Percentiles rank a stretch among this genome's conserved stretches.
Evolutionary conservation across 2,113 vertebrate genomes (phyloP).

Genomic region (Spermophilus dauricus): DNA sequence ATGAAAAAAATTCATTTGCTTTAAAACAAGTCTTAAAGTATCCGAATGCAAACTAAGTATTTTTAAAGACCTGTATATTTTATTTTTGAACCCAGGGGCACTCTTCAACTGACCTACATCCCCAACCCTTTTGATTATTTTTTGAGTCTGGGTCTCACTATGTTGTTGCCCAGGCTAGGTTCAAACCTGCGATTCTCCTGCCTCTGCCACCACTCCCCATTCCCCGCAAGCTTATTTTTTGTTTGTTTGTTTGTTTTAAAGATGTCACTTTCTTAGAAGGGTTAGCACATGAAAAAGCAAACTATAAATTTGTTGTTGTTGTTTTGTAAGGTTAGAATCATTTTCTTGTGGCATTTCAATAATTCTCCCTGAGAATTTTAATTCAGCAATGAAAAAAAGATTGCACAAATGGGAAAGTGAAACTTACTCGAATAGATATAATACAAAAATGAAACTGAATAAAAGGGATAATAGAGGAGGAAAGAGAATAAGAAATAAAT

Average conservation of each 20-base stretch:
- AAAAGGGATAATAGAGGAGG: not conserved
- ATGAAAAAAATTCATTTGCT: constrained; percentile 1
- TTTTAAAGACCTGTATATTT: not conserved
- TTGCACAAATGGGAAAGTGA: constrained; percentile 56
- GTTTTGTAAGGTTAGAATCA: constrained; percentile 33
- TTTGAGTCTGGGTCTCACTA: too few relatives aligned
- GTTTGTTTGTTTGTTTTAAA: not conserved
- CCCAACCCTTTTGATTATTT: not conserved
- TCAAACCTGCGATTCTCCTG: not conserved
- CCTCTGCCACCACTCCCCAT: too few relatives aligned
- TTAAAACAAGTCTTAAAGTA: constrained; percentile 47
- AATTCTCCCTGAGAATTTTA: constrained; percentile 36
- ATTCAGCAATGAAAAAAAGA: not conserved
- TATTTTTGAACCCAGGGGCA: too few relatives aligned
- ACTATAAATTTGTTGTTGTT: not conserved
- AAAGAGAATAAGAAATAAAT: not conserved
- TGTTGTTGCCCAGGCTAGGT: too few relatives aligned
- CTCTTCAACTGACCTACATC: too few relatives aligned
- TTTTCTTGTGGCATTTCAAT: not conserved
- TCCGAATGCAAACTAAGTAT: not conserved
- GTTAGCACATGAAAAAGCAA: constrained; percentile 11
- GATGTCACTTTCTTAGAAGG: constrained; percentile 25
- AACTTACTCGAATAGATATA: constrained; percentile 19
- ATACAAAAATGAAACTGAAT: constrained; percentile 74
- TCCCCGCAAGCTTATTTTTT: not conserved